These are phyloP conservation scores for Periophthalmodon schlosseri DNA, from an alignment of 2,113 vertebrate genomes.

Conservation along the genomic window DNA sequence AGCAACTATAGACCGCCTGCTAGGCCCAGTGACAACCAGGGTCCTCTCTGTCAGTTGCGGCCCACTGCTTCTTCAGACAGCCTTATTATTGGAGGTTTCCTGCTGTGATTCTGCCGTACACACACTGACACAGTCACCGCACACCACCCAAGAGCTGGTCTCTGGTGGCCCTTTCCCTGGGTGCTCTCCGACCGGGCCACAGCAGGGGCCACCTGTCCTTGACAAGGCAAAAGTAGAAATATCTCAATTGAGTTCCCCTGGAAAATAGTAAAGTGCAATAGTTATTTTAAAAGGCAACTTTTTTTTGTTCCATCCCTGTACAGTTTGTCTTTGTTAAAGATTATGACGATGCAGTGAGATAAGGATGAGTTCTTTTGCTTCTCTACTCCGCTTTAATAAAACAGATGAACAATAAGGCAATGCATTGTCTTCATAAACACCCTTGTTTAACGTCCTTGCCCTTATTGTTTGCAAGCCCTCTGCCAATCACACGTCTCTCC, in stretches of 20 bases:
- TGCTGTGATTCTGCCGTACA: constrained; percentile 56
- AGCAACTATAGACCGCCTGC: constrained; percentile 56
- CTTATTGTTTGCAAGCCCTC: constrained; percentile 59
- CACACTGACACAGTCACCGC: constrained; percentile 41
- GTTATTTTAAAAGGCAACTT: constrained; percentile 21
- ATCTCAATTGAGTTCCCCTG: constrained; percentile 59
- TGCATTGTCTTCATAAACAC: constrained; percentile 53
- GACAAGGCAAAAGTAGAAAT: constrained; percentile 51
- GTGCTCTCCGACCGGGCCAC: constrained; percentile 60
- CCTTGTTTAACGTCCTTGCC: constrained; percentile 64
- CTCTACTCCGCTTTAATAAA: constrained; percentile 40
- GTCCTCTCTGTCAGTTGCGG: constrained; percentile 69
- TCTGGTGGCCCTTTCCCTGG: constrained; percentile 55
- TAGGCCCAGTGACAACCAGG: constrained; percentile 65
- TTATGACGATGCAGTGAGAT: constrained; percentile 19
- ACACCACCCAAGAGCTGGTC: constrained; percentile 36
- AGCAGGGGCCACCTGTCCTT: constrained; percentile 64
- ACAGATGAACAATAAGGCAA: constrained; percentile 44
- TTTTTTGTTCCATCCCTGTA: constrained; percentile 11
- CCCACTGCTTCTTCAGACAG: constrained; percentile 72
- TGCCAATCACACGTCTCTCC: constrained; percentile 54
- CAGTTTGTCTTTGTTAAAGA: constrained; percentile 16
- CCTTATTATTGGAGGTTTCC: constrained; percentile 69
- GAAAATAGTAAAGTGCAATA: constrained; percentile 12
- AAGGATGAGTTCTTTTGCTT: constrained; percentile 40